Base-by-base conservation (phyloP, 2,888 invertebrate genomes). In the Habroteleia sp. region DNA sequence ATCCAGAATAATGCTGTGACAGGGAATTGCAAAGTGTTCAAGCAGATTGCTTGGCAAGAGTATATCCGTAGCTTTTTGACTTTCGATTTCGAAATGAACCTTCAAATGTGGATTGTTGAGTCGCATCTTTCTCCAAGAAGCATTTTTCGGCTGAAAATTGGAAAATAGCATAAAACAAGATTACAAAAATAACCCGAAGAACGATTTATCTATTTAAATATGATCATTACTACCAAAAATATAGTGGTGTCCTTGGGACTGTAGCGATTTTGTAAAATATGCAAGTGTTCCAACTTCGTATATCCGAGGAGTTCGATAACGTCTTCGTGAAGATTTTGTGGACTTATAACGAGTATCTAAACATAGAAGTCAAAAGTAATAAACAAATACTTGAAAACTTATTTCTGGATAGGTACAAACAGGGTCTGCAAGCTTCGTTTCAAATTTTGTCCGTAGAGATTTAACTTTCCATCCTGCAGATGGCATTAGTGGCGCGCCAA, bases 241-340 rank as follows among this genome's bases (percentile, higher is more conserved):
- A 91, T 89, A 8, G 89, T 87, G 0, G 89, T 82, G 41, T 91
- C 91, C 50, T 90, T 89, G 0, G 93, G 92, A 14, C 93, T 92
- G 76, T 93, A 93, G 39, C 91, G 89, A 85, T 95, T 95, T 87
- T 96, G 95, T 8, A 94, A 86, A 50, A 96, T 91, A 84, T 94
- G 92, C 74, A 96, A 88, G 81, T 95, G 92, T 63, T 89, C 89
- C 56, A 95, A 83, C 77, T 90, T 90, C 0, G 91, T 92, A 72
- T 92, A 91, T n/a, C 92, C 92, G 33, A 95, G 84, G 39, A 94
- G 87, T 74, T 92, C 90, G 11, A 95, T 84, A 0, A 94, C 90
- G 83, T 95, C 94, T 72, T 94, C 93, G 37, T 93, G 93, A 42
- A 96, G 89, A 87, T 94, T 95, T 89, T 95, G 94, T 1, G 94